Evolutionary conservation across 2,113 vertebrate species (phyloP).

Genomic region (Xiphorhynchus elegans): DNA sequence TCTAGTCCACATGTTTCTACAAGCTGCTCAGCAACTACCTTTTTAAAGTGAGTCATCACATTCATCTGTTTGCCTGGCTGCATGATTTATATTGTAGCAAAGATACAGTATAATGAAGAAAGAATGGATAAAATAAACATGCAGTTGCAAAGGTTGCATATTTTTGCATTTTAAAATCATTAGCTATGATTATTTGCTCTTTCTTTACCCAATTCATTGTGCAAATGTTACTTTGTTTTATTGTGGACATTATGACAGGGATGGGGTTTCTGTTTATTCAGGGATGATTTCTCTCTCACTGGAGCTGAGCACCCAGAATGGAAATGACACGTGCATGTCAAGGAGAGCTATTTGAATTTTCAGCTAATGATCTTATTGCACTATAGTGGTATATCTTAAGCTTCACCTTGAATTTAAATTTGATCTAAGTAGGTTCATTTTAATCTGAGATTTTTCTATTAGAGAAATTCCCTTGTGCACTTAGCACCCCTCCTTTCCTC

Average conservation of each 20-base stretch:
- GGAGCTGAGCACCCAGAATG: not conserved
- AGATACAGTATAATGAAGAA: not conserved
- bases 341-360: not conserved
- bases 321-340: not conserved
- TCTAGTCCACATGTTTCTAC: not conserved
- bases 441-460: not conserved
- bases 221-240: not conserved
- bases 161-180: not conserved
- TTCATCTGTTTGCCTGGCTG: not conserved
- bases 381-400: not conserved
- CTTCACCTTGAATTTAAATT: not conserved
- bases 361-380: not conserved
- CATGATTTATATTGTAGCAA: not conserved
- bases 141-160: not conserved
- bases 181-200: not conserved
- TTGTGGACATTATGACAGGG: not conserved
- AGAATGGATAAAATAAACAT: not conserved
- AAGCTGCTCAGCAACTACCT: not conserved
- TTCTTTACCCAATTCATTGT: not conserved
- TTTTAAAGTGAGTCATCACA: not conserved
- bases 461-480: accelerated
- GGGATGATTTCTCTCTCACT: not conserved
- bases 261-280: not conserved
- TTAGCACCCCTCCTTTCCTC: not conserved
- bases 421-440: not conserved